Percentiles rank a stretch among this genome's conserved stretches.
Conservation (phyloP, 1,140 invertebrate genomes). For the Caenorhabditis tropicalis region DNA sequence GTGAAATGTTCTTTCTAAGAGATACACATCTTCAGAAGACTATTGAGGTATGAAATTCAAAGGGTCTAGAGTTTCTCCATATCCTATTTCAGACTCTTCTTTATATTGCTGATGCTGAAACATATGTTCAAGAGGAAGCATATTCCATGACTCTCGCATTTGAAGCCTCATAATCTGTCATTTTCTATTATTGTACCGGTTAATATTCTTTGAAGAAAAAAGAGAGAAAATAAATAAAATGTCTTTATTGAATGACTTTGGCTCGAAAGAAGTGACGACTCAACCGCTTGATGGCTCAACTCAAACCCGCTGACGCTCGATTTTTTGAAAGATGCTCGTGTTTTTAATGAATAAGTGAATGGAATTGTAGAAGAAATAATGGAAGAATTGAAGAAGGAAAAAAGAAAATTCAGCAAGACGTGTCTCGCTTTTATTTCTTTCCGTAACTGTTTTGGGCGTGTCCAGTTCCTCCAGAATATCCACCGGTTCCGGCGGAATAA, state of each 20-base stretch:
- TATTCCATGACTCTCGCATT: neutral
- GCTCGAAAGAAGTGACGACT: constrained; percentile 35
- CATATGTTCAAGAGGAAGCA: constrained; percentile 27
- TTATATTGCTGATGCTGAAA: constrained; percentile 4
- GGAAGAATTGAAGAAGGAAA: neutral
- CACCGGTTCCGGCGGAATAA: constrained; percentile 51
- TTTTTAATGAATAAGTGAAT: neutral
- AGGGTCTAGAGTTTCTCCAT: neutral
- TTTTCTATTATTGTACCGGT: neutral
- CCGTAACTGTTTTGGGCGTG: constrained; percentile 46
- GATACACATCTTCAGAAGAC: neutral
- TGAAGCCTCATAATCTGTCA: neutral
- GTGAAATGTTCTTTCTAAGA: neutral
- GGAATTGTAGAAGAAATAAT: neutral
- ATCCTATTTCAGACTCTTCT: neutral
- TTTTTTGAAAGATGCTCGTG: constrained; percentile 39
- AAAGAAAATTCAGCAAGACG: constrained; percentile 14
- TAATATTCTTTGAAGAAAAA: neutral
- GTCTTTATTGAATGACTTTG: constrained; percentile 32
- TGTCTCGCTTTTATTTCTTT: constrained; percentile 46
- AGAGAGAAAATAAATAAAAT: neutral
- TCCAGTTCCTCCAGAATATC: constrained; percentile 48
- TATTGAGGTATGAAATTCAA: neutral
- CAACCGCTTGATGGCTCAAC: constrained; percentile 35
- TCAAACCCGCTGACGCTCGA: constrained; percentile 39